Evolutionary conservation across 2,888 invertebrate species (phyloP).

Genomic region (Dynastes hyllus): DNA sequence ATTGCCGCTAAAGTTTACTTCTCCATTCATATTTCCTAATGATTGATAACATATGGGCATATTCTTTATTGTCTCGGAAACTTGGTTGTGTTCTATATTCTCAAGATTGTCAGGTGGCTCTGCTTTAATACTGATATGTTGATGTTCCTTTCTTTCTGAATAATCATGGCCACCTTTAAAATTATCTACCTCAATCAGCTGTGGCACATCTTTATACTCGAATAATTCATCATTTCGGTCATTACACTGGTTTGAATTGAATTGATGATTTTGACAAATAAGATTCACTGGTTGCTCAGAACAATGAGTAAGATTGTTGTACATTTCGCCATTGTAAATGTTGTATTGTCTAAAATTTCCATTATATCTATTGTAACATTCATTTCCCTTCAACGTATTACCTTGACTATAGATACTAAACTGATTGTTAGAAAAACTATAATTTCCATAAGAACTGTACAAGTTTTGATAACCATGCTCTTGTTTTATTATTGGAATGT

Average conservation of each 20-base stretch:
- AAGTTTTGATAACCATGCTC: slow-evolving; percentile 13
- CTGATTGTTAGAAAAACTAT: slow-evolving; percentile 12
- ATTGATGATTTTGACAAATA: slow-evolving; percentile 10
- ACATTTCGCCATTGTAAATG: background rate
- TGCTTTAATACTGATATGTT: background rate
- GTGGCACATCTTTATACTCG: slow-evolving; percentile 25
- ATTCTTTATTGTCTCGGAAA: background rate
- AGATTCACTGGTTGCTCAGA: slow-evolving; percentile 19
- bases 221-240: slow-evolving; percentile 7
- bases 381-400: slow-evolving; percentile 1
- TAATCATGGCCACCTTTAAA: background rate
- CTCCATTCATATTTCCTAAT: background rate
- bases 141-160: background rate
- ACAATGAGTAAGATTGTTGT: background rate
- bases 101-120: background rate
- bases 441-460: slow-evolving; percentile 1
- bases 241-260: background rate
- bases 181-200: background rate
- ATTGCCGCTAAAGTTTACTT: background rate
- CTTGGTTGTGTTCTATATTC: background rate
- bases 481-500: slow-evolving; percentile 17
- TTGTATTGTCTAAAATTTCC: slow-evolving; percentile 18
- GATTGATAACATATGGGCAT: background rate
- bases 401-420: slow-evolving; percentile 8
- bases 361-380: slow-evolving; percentile 7